Conservation (phyloP, 2,113 vertebrate species). For the Microtus pennsylvanicus region DNA sequence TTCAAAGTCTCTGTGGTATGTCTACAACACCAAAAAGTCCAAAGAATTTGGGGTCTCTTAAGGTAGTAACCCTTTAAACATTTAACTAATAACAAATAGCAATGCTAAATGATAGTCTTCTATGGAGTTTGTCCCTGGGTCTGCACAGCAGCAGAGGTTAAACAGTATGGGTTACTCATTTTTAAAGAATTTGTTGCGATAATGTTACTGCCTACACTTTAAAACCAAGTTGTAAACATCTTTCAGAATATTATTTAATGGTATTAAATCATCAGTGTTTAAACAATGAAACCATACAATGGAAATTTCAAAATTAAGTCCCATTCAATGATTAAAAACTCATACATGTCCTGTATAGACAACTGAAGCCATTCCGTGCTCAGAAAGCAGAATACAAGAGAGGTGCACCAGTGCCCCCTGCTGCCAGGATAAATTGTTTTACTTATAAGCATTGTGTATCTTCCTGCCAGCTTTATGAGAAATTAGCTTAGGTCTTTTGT, state of each 20-base stretch:
- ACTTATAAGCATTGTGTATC: conserved; percentile 48
- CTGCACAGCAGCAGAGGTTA: background rate
- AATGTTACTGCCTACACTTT: conserved; percentile 2
- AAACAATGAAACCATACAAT: background rate
- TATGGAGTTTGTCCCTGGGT: background rate
- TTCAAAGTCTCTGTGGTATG: background rate
- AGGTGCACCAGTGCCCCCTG: conserved; percentile 65
- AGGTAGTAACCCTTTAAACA: background rate
- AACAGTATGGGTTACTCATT: background rate
- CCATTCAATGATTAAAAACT: conserved; percentile 7
- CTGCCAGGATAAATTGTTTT: conserved; percentile 65
- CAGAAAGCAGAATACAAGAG: conserved; percentile 38
- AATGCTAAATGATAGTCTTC: background rate
- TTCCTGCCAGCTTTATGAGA: conserved; percentile 2
- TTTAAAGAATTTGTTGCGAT: conserved; percentile 29
- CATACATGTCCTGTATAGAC: background rate
- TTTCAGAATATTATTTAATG: conserved; percentile 41
- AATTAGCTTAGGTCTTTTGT: background rate
- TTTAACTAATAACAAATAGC: conserved; percentile 18
- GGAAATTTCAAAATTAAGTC: conserved; percentile 46
- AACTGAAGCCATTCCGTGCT: background rate
- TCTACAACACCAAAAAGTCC: background rate
- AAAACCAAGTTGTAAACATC: conserved; percentile 13
- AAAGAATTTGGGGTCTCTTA: conserved; percentile 31
- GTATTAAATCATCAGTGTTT: conserved; percentile 1